phyloP scores from a whole-genome alignment of 2,888 invertebrate genomes.

The Chloroclysta siterata region DNA sequence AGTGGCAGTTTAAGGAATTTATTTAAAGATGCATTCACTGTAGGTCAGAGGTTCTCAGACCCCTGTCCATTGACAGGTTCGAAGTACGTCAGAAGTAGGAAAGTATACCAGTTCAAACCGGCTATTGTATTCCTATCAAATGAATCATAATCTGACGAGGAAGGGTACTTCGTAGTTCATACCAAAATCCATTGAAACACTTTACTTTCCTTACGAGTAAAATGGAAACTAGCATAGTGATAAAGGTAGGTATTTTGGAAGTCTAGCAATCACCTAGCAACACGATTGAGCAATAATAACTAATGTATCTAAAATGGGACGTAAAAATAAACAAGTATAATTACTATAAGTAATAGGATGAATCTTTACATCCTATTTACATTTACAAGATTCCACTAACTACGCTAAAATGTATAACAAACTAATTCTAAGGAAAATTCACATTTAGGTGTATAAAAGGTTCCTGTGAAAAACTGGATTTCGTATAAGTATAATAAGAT shows the following conservation, averaged over 20 bases:
- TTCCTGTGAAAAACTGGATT: conserved; percentile 72
- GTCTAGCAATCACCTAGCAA: conserved; percentile 57
- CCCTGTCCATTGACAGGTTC: conserved; percentile 12
- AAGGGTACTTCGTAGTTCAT: background rate
- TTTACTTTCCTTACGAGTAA: background rate
- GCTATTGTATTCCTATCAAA: conserved; percentile 10
- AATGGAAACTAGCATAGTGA: conserved; percentile 13
- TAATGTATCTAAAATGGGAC: conserved; percentile 52
- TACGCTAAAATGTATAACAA: conserved; percentile 65
- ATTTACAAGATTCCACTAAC: conserved; percentile 57
- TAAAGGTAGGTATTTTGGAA: conserved; percentile 34
- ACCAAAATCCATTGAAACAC: conserved; percentile 3
- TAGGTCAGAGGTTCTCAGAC: conserved; percentile 1
- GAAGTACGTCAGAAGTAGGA: conserved; percentile 1
- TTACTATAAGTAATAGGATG: conserved; percentile 43
- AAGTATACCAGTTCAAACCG: conserved; percentile 1
- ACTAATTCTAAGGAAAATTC: conserved; percentile 72
- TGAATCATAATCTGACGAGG: conserved; percentile 1
- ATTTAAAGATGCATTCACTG: background rate
- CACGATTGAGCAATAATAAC: conserved; percentile 75
- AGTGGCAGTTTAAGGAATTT: conserved; percentile 8
- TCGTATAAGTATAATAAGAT: conserved; percentile 71
- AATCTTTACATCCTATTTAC: conserved; percentile 50
- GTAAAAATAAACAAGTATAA: conserved; percentile 47
- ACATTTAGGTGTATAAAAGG: conserved; percentile 79